Evolutionary conservation across 1,140 invertebrate species (phyloP), one percentile per base, ranked within the genome.

Genomic region (Diachasma alloeum): DNA sequence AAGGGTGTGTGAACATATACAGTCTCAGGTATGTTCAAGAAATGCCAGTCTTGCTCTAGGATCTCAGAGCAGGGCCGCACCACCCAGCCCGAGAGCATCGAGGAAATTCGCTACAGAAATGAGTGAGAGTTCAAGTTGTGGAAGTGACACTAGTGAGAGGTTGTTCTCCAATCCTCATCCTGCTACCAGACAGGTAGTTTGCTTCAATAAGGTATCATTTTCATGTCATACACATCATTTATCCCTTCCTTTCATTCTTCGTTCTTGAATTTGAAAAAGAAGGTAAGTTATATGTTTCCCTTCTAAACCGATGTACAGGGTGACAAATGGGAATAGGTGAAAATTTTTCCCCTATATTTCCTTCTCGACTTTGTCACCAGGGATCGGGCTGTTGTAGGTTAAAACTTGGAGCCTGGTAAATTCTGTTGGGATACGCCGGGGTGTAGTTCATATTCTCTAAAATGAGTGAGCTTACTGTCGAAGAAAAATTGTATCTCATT

Each of bases 1-100:
- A 76, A 92, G 97, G 81, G 97, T 99, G 71, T 99, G 97, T 90
- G 98, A 99, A 88, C 96, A 98, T 87, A 97, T 99, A 76, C 97
- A 99, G 87, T 93, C 94, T 4, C 95, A 97, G 83, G 95, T 97
- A 53, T 96, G 95, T 79, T 90, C 86, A 11, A 85, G 91, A 80
- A 86, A 84, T 71, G 81, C 83, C 5, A 82, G 84, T 31, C 48
- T 89, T 31, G 84, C 89, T 46, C 86, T 91, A 17, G 87, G 90
- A 4, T 89, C 91, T 19, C 91, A 92, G 3, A 90, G 90, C 56
- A 91, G 94, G 72, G 91, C 93, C 8, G 92, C 93, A 5, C 92
- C 93, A 5, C 92, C 93, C 11, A 95, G 94, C 81, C 95, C 95
- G 3, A 85, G 94, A 69, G 93, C 94, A 0, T 91, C 88, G 72